These are phyloP conservation scores for Drosophila varians DNA, from an alignment of 1,140 invertebrate species.

Conservation along the genomic window DNA sequence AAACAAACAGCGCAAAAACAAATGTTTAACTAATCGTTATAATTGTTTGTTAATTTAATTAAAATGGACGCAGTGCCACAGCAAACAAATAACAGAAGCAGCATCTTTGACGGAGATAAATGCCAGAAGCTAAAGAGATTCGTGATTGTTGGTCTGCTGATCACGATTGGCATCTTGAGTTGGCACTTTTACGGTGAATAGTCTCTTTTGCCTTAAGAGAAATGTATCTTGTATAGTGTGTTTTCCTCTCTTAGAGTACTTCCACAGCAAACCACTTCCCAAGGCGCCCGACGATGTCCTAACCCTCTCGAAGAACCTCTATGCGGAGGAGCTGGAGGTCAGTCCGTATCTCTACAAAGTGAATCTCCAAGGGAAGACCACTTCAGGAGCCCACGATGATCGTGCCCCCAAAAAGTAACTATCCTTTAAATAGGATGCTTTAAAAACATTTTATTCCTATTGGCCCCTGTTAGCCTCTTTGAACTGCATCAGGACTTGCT, in stretches of 20 bases:
- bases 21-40: constrained; percentile 47
- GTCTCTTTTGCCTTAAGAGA: background rate
- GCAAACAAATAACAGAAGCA: constrained; percentile 31
- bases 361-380: constrained; percentile 87
- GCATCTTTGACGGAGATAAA: constrained; percentile 69
- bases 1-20: constrained; percentile 26
- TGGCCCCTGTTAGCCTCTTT: constrained; percentile 49
- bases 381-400: constrained; percentile 86
- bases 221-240: background rate
- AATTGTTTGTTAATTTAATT: constrained; percentile 42
- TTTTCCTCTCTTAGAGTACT: constrained; percentile 52
- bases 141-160: constrained; percentile 59
- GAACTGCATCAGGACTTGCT: constrained; percentile 68
- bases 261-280: constrained; percentile 59
- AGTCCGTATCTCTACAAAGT: constrained; percentile 67
- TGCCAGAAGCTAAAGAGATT: constrained; percentile 75
- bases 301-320: constrained; percentile 55
- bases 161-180: constrained; percentile 65
- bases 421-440: background rate
- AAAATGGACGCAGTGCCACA: constrained; percentile 34
- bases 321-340: constrained; percentile 53
- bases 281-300: constrained; percentile 61
- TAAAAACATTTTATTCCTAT: background rate
- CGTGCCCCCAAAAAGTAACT: constrained; percentile 88
- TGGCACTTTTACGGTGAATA: constrained; percentile 77